phyloP scores from a whole-genome alignment of 2,113 vertebrate genomes.

The Myocastor coypus region DNA sequence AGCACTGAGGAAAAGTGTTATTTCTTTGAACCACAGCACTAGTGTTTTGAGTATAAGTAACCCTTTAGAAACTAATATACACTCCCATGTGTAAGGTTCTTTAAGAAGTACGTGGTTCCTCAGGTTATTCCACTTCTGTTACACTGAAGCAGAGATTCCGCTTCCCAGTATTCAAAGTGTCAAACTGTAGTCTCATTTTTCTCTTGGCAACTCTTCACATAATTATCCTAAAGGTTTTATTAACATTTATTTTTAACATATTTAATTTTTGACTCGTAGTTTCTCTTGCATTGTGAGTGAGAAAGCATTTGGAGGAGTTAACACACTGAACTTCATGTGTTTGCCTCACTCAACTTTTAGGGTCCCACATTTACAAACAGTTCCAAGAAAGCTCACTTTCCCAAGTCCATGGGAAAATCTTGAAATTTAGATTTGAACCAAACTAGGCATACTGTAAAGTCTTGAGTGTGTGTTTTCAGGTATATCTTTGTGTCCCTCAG shows the following conservation, averaged over 20 bases:
- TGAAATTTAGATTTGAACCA: slow-evolving; percentile 28
- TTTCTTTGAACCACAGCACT: background rate
- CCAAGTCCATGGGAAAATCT: slow-evolving; percentile 31
- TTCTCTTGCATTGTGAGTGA: background rate
- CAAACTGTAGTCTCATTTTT: slow-evolving; percentile 14
- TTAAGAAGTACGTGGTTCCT: background rate
- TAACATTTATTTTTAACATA: slow-evolving; percentile 26
- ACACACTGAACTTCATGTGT: background rate
- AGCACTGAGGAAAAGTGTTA: background rate
- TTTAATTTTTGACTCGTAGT: slow-evolving; percentile 25
- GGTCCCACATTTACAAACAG: background rate
- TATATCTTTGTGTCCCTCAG: background rate
- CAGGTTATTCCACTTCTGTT: background rate
- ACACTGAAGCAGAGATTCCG: background rate
- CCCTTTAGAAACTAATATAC: background rate
- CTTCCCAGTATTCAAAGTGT: background rate
- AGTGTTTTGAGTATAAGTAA: background rate
- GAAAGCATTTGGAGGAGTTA: background rate
- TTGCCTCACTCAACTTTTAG: background rate
- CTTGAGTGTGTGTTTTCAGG: background rate
- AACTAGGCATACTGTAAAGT: background rate
- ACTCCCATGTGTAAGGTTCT: background rate
- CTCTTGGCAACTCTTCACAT: background rate
- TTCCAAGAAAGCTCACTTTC: background rate
- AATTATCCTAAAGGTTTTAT: background rate